Percentiles rank a stretch among this genome's conserved stretches.
These are phyloP conservation scores for Euthynnus affinis DNA, from an alignment of 2,797 vertebrate genomes.

Conservation along the genomic window DNA sequence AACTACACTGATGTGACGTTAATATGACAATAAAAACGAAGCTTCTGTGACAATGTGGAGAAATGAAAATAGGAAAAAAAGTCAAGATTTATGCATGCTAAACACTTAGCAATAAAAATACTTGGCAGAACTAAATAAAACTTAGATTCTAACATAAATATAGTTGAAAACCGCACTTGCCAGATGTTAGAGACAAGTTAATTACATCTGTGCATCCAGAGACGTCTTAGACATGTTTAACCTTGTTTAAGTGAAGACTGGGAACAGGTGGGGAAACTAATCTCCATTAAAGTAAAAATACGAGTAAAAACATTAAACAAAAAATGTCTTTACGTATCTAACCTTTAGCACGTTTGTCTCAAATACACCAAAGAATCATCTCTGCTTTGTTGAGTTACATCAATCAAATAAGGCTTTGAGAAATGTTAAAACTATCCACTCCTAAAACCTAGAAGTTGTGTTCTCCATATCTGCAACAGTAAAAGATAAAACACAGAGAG, in stretches of 20 bases:
- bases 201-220: not conserved
- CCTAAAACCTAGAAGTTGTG: too few species aligned
- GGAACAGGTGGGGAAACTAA: not conserved
- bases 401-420: not conserved
- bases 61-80: not conserved
- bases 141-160: too few species aligned
- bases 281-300: not conserved
- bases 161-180: too few species aligned
- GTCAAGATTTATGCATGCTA: not conserved
- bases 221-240: not conserved
- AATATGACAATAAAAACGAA: too few species aligned
- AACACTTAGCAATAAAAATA: not conserved
- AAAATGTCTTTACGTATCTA: not conserved
- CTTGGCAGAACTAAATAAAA: too few species aligned
- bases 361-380: not conserved
- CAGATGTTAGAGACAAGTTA: too few species aligned
- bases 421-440: too few species aligned
- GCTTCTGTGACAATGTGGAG: too few species aligned
- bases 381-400: not conserved
- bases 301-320: not conserved
- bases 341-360: not conserved
- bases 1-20: too few species aligned
- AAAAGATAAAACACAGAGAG: too few species aligned
- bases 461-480: too few species aligned
- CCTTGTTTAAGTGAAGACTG: not conserved